Conservation (phyloP, 2,888 invertebrate genomes). For the Tenthredo mesomela region DNA sequence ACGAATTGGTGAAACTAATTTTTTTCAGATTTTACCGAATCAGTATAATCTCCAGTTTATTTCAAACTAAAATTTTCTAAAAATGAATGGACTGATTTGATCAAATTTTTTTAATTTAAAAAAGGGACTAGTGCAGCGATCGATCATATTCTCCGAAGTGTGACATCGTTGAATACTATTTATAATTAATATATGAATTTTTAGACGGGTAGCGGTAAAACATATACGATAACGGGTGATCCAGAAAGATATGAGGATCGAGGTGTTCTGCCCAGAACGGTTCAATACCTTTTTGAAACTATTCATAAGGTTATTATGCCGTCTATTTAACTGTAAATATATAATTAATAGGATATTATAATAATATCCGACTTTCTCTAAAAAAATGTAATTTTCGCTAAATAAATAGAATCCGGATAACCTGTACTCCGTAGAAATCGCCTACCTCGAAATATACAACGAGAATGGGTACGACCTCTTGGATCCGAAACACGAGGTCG, state of each 20-base stretch:
- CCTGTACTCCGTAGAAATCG: constrained; percentile 76
- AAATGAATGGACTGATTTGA: background rate
- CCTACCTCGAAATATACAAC: constrained; percentile 81
- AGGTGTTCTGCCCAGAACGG: constrained; percentile 79
- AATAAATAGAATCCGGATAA: constrained; percentile 69
- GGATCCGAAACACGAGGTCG: constrained; percentile 71
- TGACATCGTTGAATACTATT: background rate
- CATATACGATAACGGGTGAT: constrained; percentile 79
- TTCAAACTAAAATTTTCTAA: background rate
- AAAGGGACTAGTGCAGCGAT: background rate
- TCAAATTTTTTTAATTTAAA: background rate
- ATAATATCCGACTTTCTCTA: background rate
- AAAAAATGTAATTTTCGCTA: constrained; percentile 32
- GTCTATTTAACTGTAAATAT: background rate
- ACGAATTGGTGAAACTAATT: constrained; percentile 48
- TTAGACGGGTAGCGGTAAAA: constrained; percentile 81
- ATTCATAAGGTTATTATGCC: constrained; percentile 74
- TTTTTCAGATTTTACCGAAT: constrained; percentile 15
- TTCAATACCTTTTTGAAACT: constrained; percentile 78
- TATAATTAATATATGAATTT: constrained; percentile 54
- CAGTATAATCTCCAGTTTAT: background rate
- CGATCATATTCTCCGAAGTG: background rate
- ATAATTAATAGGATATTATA: constrained; percentile 4
- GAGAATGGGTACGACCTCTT: constrained; percentile 80
- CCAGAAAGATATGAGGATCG: constrained; percentile 75